phyloP scores from a whole-genome alignment of 2,113 vertebrate genomes.

The Hemichromis elongatus region DNA sequence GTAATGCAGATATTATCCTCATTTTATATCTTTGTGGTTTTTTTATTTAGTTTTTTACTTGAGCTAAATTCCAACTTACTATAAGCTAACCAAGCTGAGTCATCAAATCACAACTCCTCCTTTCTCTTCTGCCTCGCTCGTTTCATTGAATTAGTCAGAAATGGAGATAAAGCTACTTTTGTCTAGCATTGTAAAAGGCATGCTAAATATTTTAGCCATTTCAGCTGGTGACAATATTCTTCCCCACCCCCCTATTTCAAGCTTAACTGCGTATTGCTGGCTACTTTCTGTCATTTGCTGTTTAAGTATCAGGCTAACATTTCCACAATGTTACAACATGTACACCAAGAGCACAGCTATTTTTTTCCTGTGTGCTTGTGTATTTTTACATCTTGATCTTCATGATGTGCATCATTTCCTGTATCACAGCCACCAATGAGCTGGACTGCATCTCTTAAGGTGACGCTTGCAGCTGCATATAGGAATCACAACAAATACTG shows the following conservation, averaged over 20 bases:
- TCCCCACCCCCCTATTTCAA: neutral
- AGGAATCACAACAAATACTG: neutral
- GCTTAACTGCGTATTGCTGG: neutral
- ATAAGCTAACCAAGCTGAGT: neutral
- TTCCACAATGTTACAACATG: neutral
- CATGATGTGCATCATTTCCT: slow-evolving; percentile 31
- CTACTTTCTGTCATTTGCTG: neutral
- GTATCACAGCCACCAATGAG: neutral
- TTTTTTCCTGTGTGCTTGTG: neutral
- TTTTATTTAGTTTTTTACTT: neutral
- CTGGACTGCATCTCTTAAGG: neutral
- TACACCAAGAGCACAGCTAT: neutral
- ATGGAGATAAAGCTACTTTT: neutral
- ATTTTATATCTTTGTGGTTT: too few relatives aligned
- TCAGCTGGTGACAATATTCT: neutral
- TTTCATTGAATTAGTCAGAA: slow-evolving; percentile 5
- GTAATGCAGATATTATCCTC: too few relatives aligned
- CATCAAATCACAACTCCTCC: neutral
- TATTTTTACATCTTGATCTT: neutral
- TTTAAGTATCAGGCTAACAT: neutral
- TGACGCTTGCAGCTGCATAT: neutral
- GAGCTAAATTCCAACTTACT: neutral
- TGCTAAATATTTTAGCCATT: neutral
- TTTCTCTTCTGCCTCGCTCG: neutral
- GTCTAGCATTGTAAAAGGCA: neutral